Evolutionary conservation across 2,113 vertebrate genomes (phyloP), one percentile per base, ranked within the genome.

Genomic region (Callipepla squamata): DNA sequence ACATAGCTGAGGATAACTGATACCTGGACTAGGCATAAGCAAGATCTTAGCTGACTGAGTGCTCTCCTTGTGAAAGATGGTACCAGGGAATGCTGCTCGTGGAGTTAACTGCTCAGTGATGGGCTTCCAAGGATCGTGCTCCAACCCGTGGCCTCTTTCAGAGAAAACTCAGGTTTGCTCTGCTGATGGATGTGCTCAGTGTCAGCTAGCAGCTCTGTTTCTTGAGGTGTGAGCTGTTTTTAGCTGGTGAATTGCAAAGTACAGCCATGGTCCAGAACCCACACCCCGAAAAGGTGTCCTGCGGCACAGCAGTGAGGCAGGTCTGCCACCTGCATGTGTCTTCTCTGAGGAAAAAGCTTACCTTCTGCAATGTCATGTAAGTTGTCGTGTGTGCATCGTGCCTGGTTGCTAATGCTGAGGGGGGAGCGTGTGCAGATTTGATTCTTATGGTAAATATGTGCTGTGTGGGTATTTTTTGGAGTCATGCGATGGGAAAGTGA

Each of bases 301-400:
- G 96, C 80, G 92, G 94, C 86, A 53, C 86, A 0, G 95, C 48
- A 4, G 86, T 72, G 55, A 97, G 67, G 86, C 97, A 96, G 87
- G 44, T 80, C 48, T 98, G 97, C 80, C 95, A 97, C 42, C 83
- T 93, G 57, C 73, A 30, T 0, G 88, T 97, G 5, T 93, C 92
- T 32, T 97, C 80, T n/a, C 95, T 98, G 92, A 96, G 96, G 95
- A 98, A 97, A 86, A 97, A 95, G 55, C 96, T 98, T n/a, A 81
- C 92, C 47, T 97, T 97, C 80, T 70, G 96, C 38, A 90, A 91
- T 94, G 87, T 80, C 91, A 9, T 88, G 97, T 98, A 83, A 98
- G 98, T 98, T 50, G 7, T 30, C 36, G 36, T 11, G 1, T 5
- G 13, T 17, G 15, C 92, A 2, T 23, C 18, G 0, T 32, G 68